phyloP scores from a whole-genome alignment of 2,797 vertebrate species.

The Sandelia bainsii region DNA sequence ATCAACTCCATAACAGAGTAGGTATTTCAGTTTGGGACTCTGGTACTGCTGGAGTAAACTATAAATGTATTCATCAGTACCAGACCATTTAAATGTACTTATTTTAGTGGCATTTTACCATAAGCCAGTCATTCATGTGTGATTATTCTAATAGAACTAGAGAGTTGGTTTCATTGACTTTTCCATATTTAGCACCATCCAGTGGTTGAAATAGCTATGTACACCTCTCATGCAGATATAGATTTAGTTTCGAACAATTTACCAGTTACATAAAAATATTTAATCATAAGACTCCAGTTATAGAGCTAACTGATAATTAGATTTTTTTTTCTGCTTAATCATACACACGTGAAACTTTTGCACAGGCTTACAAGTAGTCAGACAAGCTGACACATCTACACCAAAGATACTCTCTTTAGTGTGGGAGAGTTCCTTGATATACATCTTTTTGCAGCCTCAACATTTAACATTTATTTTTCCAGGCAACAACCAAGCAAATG shows the following conservation, averaged over 20 bases:
- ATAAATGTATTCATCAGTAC: conserved; percentile 13
- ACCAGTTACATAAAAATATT: neutral
- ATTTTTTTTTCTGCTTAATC: neutral
- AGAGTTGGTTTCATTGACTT: conserved; percentile 2
- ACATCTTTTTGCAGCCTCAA: conserved; percentile 75
- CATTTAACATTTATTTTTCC: conserved; percentile 82
- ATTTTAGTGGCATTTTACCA: conserved; percentile 6
- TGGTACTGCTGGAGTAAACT: conserved; percentile 15
- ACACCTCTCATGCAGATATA: neutral
- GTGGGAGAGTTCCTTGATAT: conserved; percentile 85
- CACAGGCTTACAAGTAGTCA: conserved; percentile 5
- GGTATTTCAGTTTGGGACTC: neutral
- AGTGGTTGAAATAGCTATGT: conserved; percentile 57
- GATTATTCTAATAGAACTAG: conserved; percentile 6
- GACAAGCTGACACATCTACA: conserved; percentile 43
- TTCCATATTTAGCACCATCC: conserved; percentile 70
- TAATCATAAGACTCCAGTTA: too few species aligned
- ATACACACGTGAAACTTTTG: neutral
- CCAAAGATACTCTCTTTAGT: conserved; percentile 60
- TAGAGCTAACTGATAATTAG: too few species aligned
- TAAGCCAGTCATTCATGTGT: conserved; percentile 11
- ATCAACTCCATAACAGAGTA: conserved; percentile 2
- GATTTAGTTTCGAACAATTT: neutral
- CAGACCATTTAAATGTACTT: conserved; percentile 16
- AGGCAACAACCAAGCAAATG: conserved; percentile 80